phyloP scores from a whole-genome alignment of 2,797 vertebrate species.

The Syngnathus acus region DNA sequence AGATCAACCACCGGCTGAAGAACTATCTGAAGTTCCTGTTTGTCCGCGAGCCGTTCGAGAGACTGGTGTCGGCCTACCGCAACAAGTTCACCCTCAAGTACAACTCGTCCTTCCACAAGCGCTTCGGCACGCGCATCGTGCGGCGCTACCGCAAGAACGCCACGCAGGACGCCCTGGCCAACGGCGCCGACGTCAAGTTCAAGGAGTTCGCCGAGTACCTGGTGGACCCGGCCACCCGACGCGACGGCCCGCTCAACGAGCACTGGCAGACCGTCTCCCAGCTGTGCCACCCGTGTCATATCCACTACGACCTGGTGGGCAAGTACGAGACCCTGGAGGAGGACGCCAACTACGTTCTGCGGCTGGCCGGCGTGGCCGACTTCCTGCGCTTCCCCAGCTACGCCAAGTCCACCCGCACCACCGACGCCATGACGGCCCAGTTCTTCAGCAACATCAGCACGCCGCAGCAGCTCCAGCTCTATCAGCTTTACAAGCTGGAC shows the following conservation, averaged over 20 bases:
- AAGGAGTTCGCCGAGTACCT: slow-evolving; percentile 92
- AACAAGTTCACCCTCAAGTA: slow-evolving; percentile 99
- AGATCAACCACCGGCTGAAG: slow-evolving; percentile 98
- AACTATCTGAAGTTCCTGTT: slow-evolving; percentile 98
- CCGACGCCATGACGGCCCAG: slow-evolving; percentile 93
- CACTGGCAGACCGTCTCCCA: slow-evolving; percentile 96
- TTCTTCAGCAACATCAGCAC: slow-evolving; percentile 97
- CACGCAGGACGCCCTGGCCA: slow-evolving; percentile 84
- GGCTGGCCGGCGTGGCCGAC: slow-evolving; percentile 78
- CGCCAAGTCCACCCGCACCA: slow-evolving; percentile 96
- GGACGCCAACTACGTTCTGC: slow-evolving; percentile 86
- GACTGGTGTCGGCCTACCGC: slow-evolving; percentile 94
- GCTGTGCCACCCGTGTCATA: slow-evolving; percentile 95
- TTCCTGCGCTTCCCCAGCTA: slow-evolving; percentile 89
- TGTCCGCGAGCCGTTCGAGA: slow-evolving; percentile 93
- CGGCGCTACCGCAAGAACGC: slow-evolving; percentile 91
- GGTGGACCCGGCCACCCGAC: slow-evolving; percentile 85
- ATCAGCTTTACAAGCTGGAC: slow-evolving; percentile 95
- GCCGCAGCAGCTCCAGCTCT: slow-evolving; percentile 84
- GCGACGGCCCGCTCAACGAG: slow-evolving; percentile 91
- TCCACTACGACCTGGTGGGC: slow-evolving; percentile 94
- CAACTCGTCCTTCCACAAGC: slow-evolving; percentile 96
- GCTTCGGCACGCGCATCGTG: slow-evolving; percentile 93
- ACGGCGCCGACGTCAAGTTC: slow-evolving; percentile 85
- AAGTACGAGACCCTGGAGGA: slow-evolving; percentile 96